Conservation (phyloP, 2,797 vertebrate species). For the Gymnopithys bicolor region DNA sequence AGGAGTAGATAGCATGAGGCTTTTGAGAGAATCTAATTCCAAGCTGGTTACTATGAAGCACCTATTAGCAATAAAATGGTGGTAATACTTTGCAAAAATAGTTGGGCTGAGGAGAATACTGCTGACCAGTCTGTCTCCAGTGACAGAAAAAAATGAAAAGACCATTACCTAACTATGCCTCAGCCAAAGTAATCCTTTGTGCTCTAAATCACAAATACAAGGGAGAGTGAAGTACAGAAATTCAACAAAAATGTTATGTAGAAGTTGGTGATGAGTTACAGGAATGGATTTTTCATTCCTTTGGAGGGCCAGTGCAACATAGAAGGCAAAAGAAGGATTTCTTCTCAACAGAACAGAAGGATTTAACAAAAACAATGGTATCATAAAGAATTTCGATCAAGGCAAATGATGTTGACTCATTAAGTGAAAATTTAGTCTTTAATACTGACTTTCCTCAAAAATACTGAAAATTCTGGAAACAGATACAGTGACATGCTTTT, state of each 20-base stretch:
- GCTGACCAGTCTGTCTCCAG: background rate
- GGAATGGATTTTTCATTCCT: background rate
- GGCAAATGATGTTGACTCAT: background rate
- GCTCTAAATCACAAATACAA: background rate
- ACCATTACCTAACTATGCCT: background rate
- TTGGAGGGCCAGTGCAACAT: background rate
- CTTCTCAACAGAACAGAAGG: background rate
- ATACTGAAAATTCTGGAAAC: background rate
- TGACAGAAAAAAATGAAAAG: background rate
- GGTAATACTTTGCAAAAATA: background rate
- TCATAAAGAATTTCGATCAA: background rate
- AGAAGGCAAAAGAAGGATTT: background rate
- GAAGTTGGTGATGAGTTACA: background rate
- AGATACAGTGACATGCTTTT: background rate
- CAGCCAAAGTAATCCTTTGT: background rate
- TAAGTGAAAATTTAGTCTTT: background rate
- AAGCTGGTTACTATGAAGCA: background rate
- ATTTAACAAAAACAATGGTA: background rate
- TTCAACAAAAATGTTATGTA: background rate
- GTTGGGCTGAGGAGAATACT: background rate
- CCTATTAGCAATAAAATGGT: background rate
- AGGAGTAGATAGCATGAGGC: background rate
- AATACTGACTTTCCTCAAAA: background rate
- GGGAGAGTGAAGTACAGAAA: background rate
- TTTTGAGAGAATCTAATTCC: background rate